Base-by-base conservation (phyloP, 2,888 invertebrate species). In the Cataglyphis rosenhaueri region DNA sequence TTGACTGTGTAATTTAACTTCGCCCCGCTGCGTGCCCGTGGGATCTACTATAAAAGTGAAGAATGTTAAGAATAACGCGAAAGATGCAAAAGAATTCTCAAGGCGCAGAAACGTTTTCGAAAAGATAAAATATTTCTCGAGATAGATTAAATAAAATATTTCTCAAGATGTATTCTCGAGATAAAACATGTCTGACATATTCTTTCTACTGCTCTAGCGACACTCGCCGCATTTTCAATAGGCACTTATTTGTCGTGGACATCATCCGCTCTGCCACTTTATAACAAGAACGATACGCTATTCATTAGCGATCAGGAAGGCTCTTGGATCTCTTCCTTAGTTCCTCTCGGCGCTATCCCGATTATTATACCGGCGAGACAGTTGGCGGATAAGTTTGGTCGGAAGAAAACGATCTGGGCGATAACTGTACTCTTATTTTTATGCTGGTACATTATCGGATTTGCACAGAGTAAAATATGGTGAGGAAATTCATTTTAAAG, bases 311-410 rank as follows among this genome's bases (percentile, higher is more conserved):
- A 95, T 0, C 95, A 96, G 68, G 95, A 97, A 91, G 95, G 96
- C 88, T 96, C 97, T 15, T 97, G 97, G 97, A 96, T 97, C 79
- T 96, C 97, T 0, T 96, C 97, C 10, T 93, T 97, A 55, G 95
- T 97, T 57, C 96, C 97, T 1, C 93, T 97, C 70, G 97, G 97
- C 66, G 97, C 97, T 10, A 94, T 96, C 64, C 92, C 95, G 94
- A 97, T 97, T 2, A 97, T 97, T 0, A 96, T 97, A 91, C 94
- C 96, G 44, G 97, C 96, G 0, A 97, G 97, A 4, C 95, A 96
- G 6, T 93, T 96, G 3, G 96, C 97, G 0, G 96, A 96, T 70
- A 86, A 82, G 64, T 76, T 91, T n/a, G 92, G 92, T 15, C 87
- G 92, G 25, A 93, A 91, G 87, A 86, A 66, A 70, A 87, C 90